Conservation (phyloP, 2,888 invertebrate species). For the Cantharis lateralis region DNA sequence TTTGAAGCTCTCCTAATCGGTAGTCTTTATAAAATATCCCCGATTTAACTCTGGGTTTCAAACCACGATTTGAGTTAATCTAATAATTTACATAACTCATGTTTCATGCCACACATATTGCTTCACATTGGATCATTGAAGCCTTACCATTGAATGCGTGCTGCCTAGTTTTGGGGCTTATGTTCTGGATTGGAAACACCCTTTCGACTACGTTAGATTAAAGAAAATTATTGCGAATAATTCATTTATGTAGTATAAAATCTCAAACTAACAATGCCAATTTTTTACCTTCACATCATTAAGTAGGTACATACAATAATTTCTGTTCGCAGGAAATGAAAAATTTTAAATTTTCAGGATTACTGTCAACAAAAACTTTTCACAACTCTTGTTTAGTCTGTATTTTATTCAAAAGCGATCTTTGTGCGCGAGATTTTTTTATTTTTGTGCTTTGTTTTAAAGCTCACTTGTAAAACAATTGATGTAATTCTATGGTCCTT, state of each 20-base stretch:
- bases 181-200: slow-evolving; percentile 9
- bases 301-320: not conserved
- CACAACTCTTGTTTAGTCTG: not conserved
- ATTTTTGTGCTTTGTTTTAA: not conserved
- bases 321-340: not conserved
- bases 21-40: not conserved
- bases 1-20: not conserved
- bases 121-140: slow-evolving; percentile 2
- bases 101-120: slow-evolving; percentile 13
- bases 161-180: slow-evolving; percentile 1
- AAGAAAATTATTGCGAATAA: not conserved
- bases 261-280: not conserved
- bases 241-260: not conserved
- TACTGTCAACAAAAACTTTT: not conserved
- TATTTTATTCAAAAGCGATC: not conserved
- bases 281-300: not conserved
- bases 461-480: not conserved
- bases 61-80: slow-evolving; percentile 14
- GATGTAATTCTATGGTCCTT: not conserved
- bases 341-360: not conserved
- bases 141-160: slow-evolving; percentile 6
- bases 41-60: slow-evolving; percentile 5
- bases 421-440: not conserved
- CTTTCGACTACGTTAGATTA: not conserved
- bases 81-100: slow-evolving; percentile 13